Base-by-base conservation (phyloP, 30 jellyfish, hydroid and myxozoan genomes). In the Aurelia sp. region DNA sequence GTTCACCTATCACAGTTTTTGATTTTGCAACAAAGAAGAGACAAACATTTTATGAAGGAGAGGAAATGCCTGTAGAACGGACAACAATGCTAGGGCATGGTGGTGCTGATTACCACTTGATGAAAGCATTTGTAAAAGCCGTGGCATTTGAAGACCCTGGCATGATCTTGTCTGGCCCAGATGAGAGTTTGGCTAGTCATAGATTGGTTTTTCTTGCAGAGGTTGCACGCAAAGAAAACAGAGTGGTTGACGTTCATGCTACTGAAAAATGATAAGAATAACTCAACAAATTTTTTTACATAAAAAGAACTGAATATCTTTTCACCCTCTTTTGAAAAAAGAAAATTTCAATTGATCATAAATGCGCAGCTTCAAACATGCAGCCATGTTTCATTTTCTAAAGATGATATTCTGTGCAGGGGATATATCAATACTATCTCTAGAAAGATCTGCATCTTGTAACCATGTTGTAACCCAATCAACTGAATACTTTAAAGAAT, bases 51-150 rank as follows among this genome's bases (percentile, higher is more conserved):
- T 21, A n/a, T 23, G 40, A 4, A 4, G 58, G 71, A 13, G 55
- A 6, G 13, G 20, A 62, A 64, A 48, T 70, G 40, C 96, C 98
- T 57, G n/a, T 30, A 18, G 92, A 73, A 63, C 3, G n/a, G 37
- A 92, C 98, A 12, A 44, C 74, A 18, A 92, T 92, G 98, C 3
- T 61, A 12, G 97, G 94, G 18, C 96, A 92, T 72, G 98, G 98
- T 31, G 87, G 80, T 76, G 98, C 93, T 0, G 98, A 92, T 77
- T 92, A 87, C 67, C 78, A 87, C 33, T 88, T 92, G 57, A 92
- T 92, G 97, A 86, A 82, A 41, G 86, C 98, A 4, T 92, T 92
- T 76, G 98, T 86, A 0, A 82, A 65, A 52, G 95, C 98, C 1
- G 98, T 92, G 23, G 97, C 98, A 13, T 13, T 30, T 7, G 72